phyloP scores from a whole-genome alignment of 1,140 invertebrate genomes.

The Paraescarpia echinospica region DNA sequence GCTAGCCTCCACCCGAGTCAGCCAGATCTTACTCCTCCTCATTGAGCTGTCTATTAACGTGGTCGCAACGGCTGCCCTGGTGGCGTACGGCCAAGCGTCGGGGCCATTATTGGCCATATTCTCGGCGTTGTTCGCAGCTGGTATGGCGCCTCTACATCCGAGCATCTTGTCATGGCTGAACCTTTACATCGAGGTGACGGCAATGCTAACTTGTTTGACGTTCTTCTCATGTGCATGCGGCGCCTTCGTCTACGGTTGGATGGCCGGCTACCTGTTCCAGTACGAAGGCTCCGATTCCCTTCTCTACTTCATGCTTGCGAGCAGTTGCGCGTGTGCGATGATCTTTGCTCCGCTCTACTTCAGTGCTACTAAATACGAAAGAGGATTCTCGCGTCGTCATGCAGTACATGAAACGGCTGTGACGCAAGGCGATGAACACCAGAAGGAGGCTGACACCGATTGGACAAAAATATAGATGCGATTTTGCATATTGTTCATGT shows the following conservation, averaged over 20 bases:
- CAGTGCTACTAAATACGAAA: background rate
- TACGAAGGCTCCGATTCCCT: constrained; percentile 33
- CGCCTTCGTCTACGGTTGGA: constrained; percentile 34
- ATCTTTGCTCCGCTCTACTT: background rate
- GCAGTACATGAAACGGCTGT: background rate
- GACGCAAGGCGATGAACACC: background rate
- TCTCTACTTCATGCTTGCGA: constrained; percentile 34
- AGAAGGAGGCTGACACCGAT: background rate
- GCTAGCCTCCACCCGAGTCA: constrained; percentile 36
- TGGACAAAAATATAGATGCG: background rate
- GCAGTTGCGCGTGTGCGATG: background rate
- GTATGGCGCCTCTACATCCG: background rate
- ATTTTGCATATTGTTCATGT: background rate
- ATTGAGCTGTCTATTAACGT: constrained; percentile 34
- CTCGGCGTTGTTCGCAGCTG: background rate
- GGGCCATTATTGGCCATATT: background rate
- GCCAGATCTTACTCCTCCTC: constrained; percentile 36
- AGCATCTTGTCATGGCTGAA: constrained; percentile 9
- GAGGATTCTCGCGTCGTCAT: background rate
- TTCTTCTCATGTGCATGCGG: constrained; percentile 30
- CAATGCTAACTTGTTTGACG: background rate
- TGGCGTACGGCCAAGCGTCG: constrained; percentile 32
- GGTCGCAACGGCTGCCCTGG: constrained; percentile 31
- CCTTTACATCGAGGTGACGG: constrained; percentile 18
- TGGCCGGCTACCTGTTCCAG: constrained; percentile 40